A percentile compares a stretch with the other conserved stretches of the same genome.
Evolutionary conservation across 2,797 vertebrate genomes (phyloP).

Genomic region (Microhierax caerulescens): DNA sequence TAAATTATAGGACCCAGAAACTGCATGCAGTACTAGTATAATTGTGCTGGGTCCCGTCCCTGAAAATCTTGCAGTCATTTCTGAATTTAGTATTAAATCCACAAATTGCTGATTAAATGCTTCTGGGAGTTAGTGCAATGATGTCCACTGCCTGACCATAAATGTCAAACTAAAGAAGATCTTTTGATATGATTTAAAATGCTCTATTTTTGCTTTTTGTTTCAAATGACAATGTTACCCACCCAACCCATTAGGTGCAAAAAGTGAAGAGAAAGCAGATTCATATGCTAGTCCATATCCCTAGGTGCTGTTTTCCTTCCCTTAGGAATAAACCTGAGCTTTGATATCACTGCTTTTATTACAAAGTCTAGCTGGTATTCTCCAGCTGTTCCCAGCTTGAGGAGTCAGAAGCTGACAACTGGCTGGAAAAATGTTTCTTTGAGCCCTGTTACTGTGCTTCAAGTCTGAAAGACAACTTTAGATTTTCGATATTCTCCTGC

Average conservation of each 20-base stretch:
- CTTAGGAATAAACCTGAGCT: background rate
- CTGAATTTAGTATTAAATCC: background rate
- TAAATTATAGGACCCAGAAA: background rate
- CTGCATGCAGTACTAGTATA: background rate
- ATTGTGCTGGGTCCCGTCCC: background rate
- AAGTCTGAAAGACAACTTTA: background rate
- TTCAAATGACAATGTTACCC: background rate
- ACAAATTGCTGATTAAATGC: background rate
- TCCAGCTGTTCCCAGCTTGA: constrained; percentile 25
- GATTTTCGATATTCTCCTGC: background rate
- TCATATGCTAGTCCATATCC: background rate
- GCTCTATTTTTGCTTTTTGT: background rate
- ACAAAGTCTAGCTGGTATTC: background rate
- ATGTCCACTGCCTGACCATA: background rate
- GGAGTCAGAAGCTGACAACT: constrained; percentile 4
- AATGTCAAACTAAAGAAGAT: background rate
- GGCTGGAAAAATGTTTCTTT: background rate
- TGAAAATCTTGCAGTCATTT: background rate
- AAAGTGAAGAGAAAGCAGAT: background rate
- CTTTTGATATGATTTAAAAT: background rate
- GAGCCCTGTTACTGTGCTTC: background rate
- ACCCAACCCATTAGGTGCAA: background rate
- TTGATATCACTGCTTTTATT: background rate
- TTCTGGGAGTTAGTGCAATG: background rate
- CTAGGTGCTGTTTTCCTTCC: background rate